Evolutionary conservation across 1,140 invertebrate species (phyloP), one percentile per base, ranked within the genome.

Genomic region (Drosophila suzukii): DNA sequence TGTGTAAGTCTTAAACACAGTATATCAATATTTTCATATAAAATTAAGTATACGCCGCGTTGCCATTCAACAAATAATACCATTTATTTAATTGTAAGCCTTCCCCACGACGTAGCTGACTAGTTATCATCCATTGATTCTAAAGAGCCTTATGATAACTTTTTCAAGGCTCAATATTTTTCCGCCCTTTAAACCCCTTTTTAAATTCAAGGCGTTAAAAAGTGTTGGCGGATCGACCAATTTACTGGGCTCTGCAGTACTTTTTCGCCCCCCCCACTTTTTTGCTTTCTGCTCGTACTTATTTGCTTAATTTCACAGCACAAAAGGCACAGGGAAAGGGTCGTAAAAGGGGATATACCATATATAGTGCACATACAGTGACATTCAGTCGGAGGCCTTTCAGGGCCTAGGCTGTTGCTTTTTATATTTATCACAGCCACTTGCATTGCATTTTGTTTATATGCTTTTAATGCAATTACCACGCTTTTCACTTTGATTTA

Each of bases 381-480:
- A 60, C 57, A 61, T 61, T 63, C 55, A 43, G 41, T 56, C 30
- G 27, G 43, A 53, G 43, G 38, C 20, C 17, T 68, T 59, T 63
- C 47, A 41, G 62, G 73, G 41, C 34, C 60, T 60, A 27, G 58
- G 78, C 24, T 83, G 59, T 60, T 50, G 73, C 59, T 43, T 74
- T 78, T 66, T 83, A 62, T 70, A 70, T 85, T 84, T 88, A 83
- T 86, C 76, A 76, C 83, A 88, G 83, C 71, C 84, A 88, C 84
- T 88, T 88, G 84, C 84, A 89, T 89, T 83, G 79, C 83, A 88
- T 88, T 88, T 88, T 88, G 83, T 88, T 86, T 86, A 88, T 89
- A 89, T 88, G 84, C 80, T 88, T 88, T 88, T 89, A 88, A 88
- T 88, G 84, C 84, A 88, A 88, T 88, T 88, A 88, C 84, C 84